Evolutionary conservation across 2,113 vertebrate genomes (phyloP).

Genomic region (Atractosteus spatula): DNA sequence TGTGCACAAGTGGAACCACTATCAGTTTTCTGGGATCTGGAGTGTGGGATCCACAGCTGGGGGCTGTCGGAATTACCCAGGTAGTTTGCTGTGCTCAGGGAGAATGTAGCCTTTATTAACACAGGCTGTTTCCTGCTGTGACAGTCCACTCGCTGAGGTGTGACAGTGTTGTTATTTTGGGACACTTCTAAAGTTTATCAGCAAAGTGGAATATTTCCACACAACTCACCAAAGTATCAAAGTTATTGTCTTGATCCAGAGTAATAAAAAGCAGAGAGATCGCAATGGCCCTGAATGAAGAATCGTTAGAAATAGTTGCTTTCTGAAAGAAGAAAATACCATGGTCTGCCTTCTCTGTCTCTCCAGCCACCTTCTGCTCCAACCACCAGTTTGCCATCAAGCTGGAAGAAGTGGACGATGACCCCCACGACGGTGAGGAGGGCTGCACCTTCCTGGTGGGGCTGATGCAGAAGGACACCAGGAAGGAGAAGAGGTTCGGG

Average conservation of each 20-base stretch:
- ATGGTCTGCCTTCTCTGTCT: not conserved
- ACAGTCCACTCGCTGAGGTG: too few relatives aligned
- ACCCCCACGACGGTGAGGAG: constrained; percentile 44
- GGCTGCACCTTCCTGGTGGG: constrained; percentile 67
- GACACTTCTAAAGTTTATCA: too few relatives aligned
- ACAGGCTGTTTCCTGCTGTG: too few relatives aligned
- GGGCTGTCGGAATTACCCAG: constrained; percentile 69
- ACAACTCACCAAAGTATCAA: too few relatives aligned
- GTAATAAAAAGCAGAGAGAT: too few relatives aligned
- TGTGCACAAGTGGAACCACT: constrained; percentile 64
- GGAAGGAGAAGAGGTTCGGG: constrained; percentile 29
- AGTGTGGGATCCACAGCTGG: constrained; percentile 70
- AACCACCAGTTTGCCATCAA: constrained; percentile 66
- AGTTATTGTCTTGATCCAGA: too few relatives aligned
- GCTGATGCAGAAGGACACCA: constrained; percentile 64
- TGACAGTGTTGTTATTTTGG: too few relatives aligned
- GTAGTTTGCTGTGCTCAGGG: constrained; percentile 30
- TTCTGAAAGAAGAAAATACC: not conserved
- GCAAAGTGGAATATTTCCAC: too few relatives aligned
- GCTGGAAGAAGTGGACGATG: constrained; percentile 60
- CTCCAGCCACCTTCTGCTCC: constrained; percentile 58
- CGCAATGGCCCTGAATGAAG: too few relatives aligned
- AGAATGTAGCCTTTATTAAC: too few relatives aligned
- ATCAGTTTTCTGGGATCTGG: constrained; percentile 74
- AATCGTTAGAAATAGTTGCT: not conserved